These are phyloP conservation scores for Melanotaenia boesemani DNA, from an alignment of 2,797 vertebrate species.

Conservation along the genomic window DNA sequence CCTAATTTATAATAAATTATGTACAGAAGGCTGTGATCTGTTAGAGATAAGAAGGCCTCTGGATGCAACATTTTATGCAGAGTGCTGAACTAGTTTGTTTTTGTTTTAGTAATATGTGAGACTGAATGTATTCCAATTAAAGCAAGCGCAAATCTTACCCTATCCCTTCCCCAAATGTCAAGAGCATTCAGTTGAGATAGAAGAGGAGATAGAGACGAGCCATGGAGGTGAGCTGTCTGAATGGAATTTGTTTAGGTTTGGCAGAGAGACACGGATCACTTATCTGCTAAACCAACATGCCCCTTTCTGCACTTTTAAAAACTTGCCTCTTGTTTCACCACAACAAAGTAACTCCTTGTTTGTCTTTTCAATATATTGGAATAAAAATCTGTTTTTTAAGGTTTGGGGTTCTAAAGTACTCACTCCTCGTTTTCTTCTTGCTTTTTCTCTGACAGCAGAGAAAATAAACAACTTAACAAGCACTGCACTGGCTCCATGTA, in stretches of 20 bases:
- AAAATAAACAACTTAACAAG: constrained; percentile 84
- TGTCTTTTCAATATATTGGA: constrained; percentile 73
- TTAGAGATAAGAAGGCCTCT: constrained; percentile 50
- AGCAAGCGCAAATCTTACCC: constrained; percentile 56
- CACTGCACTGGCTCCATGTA: constrained; percentile 57
- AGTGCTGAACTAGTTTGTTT: constrained; percentile 48
- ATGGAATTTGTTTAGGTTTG: constrained; percentile 88
- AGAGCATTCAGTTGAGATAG: constrained; percentile 75
- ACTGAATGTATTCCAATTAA: constrained; percentile 67
- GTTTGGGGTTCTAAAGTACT: constrained; percentile 29
- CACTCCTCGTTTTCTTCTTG: constrained; percentile 32
- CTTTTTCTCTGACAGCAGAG: constrained; percentile 75
- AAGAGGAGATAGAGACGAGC: constrained; percentile 76
- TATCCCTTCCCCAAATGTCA: constrained; percentile 70
- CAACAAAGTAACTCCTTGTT: constrained; percentile 79
- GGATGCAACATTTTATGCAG: constrained; percentile 24
- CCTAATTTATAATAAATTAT: constrained; percentile 51
- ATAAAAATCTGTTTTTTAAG: constrained; percentile 49
- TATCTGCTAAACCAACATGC: constrained; percentile 84
- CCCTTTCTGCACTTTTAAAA: constrained; percentile 71
- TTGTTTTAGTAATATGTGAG: constrained; percentile 58
- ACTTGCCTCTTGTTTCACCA: constrained; percentile 64
- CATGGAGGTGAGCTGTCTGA: constrained; percentile 81
- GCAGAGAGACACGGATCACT: constrained; percentile 80
- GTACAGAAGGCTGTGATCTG: constrained; percentile 43